Evolutionary conservation across 2,113 vertebrate species (phyloP), one percentile per base, ranked within the genome.

Genomic region (Pavo muticus): DNA sequence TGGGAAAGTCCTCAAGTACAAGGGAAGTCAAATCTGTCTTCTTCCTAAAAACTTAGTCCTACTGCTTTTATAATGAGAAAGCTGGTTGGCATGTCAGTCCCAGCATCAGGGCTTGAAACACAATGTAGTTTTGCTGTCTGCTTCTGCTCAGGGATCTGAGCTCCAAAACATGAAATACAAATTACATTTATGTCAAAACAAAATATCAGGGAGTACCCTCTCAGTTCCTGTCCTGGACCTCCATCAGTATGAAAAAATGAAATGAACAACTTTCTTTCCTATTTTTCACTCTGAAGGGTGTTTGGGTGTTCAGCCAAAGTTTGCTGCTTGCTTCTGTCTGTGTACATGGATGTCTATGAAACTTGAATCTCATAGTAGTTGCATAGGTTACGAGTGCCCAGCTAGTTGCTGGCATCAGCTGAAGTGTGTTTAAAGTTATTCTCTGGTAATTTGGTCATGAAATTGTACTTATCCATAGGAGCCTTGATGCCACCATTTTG

Each of bases 1-100:
- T 87, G 74, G 91, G 93, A 89, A 95, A 95, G 71, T 94, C 87
- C 85, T 95, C 14, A 79, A 91, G 74, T 48, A 84, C 59, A 73
- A 87, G 47, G 32, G 65, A 82, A 71, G 8, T 39, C 4, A 39
- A 94, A 91, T 90, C 27, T 35, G 50, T 6, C 77, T 85, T 42
- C 45, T 93, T 94, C 90, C 82, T 69, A 72, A 87, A 95, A 88
- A 72, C 0, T 0, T 76, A 47, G 47, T 64, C 56, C 61, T 94
- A 25, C 57, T 81, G 60, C 60, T 94, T 88, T 79, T 81, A 32
- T 54, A 85, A 85, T 59, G 45, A 85, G 50, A 80, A 59, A 72
- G 35, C 52, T 50, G 54, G 52, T 61, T 61, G 60, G 42, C 2
- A 1, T 76, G 57, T 63, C 60, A 52, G n/a, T 69, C 74, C 64